Evolutionary conservation across 2,888 invertebrate species (phyloP), one percentile per base, ranked within the genome.

Genomic region (Chalcis sispes): DNA sequence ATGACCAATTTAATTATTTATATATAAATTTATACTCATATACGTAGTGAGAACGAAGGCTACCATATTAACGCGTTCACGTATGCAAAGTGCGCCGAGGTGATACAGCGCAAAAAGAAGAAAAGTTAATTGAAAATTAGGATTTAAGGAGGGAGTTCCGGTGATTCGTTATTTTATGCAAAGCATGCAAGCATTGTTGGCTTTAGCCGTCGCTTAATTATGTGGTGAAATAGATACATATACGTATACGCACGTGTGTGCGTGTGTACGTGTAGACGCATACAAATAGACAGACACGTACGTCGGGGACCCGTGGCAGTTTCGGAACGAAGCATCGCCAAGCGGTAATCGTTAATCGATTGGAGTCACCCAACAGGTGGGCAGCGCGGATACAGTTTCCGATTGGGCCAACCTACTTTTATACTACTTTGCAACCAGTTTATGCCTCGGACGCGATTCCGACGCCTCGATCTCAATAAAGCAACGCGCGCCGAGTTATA

Each of bases 321-420:
- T 46, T 42, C 46, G 58, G 46, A n/a, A 27, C 8, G 42, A 25
- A 50, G 65, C 32, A 20, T 1, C 40, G 52, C 10, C 46, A 46
- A 69, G 18, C 69, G 69, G 59, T 70, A 70, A 70, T 61, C 50
- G 70, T 59, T 70, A 70, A 70, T 70, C 70, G 70, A 70, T 61
- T 27, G 48, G 52, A 46, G 70, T 70, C 36, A 69, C 58, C 70
- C 70, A 70, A 70, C 70, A 70, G 70, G 70, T 70, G 70, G 59
- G 59, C 50, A 70, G 70, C 70, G 48, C n/a, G 48, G 4, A 46
- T 2, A 23, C 29, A 48, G 56, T 56, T 69, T 42, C 58, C 58
- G 46, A 52, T 69, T 42, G 29, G 69, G 29, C 69, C 69, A 58
- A 48, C 69, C 69, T 69, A 69, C 54, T 67, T 67, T 56, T 27